A percentile compares a stretch with the other conserved stretches of the same genome.
These are phyloP conservation scores for Philaenus spumarius DNA, from an alignment of 1,140 invertebrate species.

Conservation along the genomic window DNA sequence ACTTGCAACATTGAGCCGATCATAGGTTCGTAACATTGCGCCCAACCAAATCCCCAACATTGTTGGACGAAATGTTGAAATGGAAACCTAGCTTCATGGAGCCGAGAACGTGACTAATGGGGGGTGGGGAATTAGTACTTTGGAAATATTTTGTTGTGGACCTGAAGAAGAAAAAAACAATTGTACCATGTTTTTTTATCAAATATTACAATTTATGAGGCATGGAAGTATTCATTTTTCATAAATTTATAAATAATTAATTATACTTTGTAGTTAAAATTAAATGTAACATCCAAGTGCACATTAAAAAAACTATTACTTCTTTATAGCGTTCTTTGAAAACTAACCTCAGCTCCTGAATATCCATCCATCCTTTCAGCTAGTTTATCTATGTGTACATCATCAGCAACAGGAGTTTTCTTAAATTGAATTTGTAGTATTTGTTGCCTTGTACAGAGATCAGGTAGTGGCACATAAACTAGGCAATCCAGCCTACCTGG, in stretches of 20 bases:
- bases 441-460: constrained; percentile 58
- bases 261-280: neutral
- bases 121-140: too few relatives aligned
- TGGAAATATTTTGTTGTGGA: too few relatives aligned
- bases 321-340: neutral
- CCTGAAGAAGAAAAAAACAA: too few relatives aligned
- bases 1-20: too few relatives aligned
- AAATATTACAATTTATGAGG: too few relatives aligned
- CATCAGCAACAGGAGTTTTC: constrained; percentile 51
- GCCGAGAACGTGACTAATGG: too few relatives aligned
- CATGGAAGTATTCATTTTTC: too few relatives aligned
- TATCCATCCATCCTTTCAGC: constrained; percentile 63
- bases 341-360: constrained; percentile 77
- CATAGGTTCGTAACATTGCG: too few relatives aligned
- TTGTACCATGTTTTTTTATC: too few relatives aligned
- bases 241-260: neutral
- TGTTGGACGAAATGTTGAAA: too few relatives aligned
- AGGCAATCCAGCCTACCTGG: constrained; percentile 83
- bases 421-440: constrained; percentile 62
- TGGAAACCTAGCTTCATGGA: too few relatives aligned
- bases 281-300: neutral
- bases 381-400: constrained; percentile 56
- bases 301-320: neutral
- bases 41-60: too few relatives aligned
- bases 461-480: constrained; percentile 82